These are phyloP conservation scores for Caenorhabditis sulstoni DNA, from an alignment of 2,888 invertebrate species.

Conservation along the genomic window DNA sequence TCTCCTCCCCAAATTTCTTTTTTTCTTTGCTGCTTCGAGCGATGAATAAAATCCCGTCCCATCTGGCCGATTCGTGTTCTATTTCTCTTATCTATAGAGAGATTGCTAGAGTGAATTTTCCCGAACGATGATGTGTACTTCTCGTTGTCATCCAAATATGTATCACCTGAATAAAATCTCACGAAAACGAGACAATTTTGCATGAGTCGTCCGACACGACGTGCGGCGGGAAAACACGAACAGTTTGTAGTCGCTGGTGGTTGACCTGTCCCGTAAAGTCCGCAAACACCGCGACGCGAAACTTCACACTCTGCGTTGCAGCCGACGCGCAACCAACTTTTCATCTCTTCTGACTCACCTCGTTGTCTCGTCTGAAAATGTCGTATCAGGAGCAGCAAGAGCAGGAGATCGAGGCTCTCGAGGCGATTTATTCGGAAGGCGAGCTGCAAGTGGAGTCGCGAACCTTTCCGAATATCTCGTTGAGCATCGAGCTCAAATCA, in stretches of 20 bases:
- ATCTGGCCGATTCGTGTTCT: background rate
- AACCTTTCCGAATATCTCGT: constrained; percentile 62
- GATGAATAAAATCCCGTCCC: constrained; percentile 41
- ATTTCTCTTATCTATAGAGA: background rate
- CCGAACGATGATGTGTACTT: constrained; percentile 4
- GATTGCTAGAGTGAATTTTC: background rate
- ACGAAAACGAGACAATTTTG: background rate
- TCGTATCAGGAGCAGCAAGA: constrained; percentile 66
- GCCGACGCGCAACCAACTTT: background rate
- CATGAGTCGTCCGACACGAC: background rate
- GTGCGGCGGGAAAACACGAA: too few species aligned
- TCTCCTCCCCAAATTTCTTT: constrained; percentile 11
- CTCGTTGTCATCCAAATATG: constrained; percentile 6
- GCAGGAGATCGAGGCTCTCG: constrained; percentile 69
- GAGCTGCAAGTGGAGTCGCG: constrained; percentile 55
- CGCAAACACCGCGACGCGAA: constrained; percentile 41
- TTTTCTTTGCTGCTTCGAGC: constrained; percentile 40
- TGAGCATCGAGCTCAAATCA: constrained; percentile 63
- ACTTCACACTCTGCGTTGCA: constrained; percentile 10
- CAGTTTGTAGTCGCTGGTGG: constrained; percentile 7
- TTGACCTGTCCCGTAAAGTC: constrained; percentile 3
- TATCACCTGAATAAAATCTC: constrained; percentile 10
- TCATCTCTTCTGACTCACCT: background rate
- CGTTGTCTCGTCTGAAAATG: constrained; percentile 13
- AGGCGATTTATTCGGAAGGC: constrained; percentile 68